Evolutionary conservation across 2,888 invertebrate genomes (phyloP).

Genomic region (Diarsia mendica): DNA sequence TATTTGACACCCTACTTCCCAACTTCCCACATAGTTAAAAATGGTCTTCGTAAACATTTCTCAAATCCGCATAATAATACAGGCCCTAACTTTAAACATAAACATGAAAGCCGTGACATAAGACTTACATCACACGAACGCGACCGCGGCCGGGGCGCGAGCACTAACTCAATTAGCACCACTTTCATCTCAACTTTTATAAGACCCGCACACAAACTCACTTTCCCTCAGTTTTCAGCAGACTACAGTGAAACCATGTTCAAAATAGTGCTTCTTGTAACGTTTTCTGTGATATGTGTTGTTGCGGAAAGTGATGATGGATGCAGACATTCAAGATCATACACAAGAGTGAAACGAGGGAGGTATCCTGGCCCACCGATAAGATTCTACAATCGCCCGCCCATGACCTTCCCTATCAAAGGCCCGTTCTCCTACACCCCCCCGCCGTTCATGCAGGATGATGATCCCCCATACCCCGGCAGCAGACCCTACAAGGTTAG

Average conservation of each 20-base stretch:
- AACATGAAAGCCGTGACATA: constrained; percentile 69
- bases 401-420: constrained; percentile 69
- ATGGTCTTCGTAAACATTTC: constrained; percentile 33
- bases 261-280: constrained; percentile 57
- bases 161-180: constrained; percentile 83
- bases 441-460: constrained; percentile 75
- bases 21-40: constrained; percentile 39
- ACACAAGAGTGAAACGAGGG: constrained; percentile 79
- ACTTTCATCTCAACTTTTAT: constrained; percentile 85
- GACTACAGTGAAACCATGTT: constrained; percentile 55
- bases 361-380: constrained; percentile 79
- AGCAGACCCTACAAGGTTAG: constrained; percentile 79
- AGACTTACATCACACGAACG: constrained; percentile 63
- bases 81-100: constrained; percentile 43
- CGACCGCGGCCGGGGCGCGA: constrained; percentile 60
- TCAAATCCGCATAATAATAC: constrained; percentile 51
- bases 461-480: constrained; percentile 68
- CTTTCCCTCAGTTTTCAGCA: constrained; percentile 82
- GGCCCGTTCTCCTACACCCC: constrained; percentile 81
- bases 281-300: constrained; percentile 63
- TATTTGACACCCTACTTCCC: constrained; percentile 27
- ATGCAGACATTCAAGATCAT: constrained; percentile 58
- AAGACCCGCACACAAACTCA: constrained; percentile 74
- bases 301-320: constrained; percentile 71
- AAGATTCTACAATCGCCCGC: constrained; percentile 79